Conservation (phyloP, 2,113 vertebrate genomes). For the Rafetus swinhoei region DNA sequence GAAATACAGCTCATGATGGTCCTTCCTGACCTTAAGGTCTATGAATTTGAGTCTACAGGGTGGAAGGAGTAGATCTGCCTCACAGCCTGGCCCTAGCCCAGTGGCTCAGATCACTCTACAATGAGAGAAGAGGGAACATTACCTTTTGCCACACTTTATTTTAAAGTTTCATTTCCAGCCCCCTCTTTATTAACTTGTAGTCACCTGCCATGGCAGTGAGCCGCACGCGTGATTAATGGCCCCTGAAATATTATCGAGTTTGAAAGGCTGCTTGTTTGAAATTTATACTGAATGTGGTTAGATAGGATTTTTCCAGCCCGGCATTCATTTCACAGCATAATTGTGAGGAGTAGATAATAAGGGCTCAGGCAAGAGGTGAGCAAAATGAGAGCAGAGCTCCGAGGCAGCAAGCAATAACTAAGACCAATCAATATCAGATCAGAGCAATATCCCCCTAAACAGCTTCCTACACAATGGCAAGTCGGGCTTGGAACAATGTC, state of each 20-base stretch:
- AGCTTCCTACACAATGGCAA: not conserved
- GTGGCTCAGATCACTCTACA: not conserved
- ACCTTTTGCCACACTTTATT: not conserved
- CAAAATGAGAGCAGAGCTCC: not conserved
- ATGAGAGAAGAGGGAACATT: not conserved
- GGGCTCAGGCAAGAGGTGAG: not conserved
- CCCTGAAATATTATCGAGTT: conserved; percentile 59
- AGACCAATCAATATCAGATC: not conserved
- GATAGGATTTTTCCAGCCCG: conserved; percentile 15
- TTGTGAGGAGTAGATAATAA: conserved; percentile 51
- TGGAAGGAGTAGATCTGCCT: not conserved
- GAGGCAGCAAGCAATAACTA: not conserved
- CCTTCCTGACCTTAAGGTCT: too few relatives aligned
- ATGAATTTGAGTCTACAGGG: not conserved
- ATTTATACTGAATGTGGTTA: conserved; percentile 47
- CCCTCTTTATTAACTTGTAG: conserved; percentile 70
- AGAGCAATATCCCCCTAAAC: not conserved
- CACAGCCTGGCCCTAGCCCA: not conserved
- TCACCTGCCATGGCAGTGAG: conserved; percentile 46
- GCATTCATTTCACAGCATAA: conserved; percentile 54
- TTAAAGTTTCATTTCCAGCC: conserved; percentile 4
- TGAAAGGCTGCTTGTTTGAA: conserved; percentile 66
- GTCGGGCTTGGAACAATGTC: not conserved
- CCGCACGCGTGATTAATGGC: conserved; percentile 71
- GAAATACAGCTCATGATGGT: too few relatives aligned